Conservation (phyloP, 1,140 invertebrate species). For the Lepidurus arcticus region DNA sequence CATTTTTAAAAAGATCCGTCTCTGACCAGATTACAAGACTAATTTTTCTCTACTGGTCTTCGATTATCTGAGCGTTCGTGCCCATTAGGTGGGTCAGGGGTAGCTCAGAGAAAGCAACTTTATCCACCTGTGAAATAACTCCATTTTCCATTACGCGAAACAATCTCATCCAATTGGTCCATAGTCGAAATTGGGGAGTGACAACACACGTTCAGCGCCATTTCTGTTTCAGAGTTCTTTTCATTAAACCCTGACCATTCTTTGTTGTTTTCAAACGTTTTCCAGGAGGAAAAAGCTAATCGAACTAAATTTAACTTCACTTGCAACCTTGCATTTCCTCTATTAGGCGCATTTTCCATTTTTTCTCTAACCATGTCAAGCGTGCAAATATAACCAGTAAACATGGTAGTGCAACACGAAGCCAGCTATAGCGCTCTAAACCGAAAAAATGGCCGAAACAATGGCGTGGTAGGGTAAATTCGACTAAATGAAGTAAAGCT, state of each 20-base stretch:
- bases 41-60: too few species aligned
- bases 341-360: not conserved
- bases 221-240: too few species aligned
- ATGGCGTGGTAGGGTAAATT: not conserved
- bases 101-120: not conserved
- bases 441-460: not conserved
- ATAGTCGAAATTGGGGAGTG: too few species aligned
- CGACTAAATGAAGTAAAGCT: not conserved
- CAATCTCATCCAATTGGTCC: too few species aligned
- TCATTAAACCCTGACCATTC: too few species aligned
- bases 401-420: not conserved
- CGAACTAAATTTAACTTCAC: not conserved
- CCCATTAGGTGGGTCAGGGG: not conserved
- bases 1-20: too few species aligned
- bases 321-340: not conserved
- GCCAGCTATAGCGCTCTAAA: not conserved
- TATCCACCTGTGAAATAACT: not conserved
- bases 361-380: not conserved
- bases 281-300: not conserved
- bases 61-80: not conserved
- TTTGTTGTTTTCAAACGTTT: too few species aligned
- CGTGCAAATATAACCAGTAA: not conserved
- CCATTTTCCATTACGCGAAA: too few species aligned
- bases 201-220: too few species aligned
- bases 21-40: too few species aligned